A percentile compares a stretch with the other conserved stretches of the same genome.
Conservation (phyloP, 2,113 vertebrate species). For the Pyrgilauda ruficollis region DNA sequence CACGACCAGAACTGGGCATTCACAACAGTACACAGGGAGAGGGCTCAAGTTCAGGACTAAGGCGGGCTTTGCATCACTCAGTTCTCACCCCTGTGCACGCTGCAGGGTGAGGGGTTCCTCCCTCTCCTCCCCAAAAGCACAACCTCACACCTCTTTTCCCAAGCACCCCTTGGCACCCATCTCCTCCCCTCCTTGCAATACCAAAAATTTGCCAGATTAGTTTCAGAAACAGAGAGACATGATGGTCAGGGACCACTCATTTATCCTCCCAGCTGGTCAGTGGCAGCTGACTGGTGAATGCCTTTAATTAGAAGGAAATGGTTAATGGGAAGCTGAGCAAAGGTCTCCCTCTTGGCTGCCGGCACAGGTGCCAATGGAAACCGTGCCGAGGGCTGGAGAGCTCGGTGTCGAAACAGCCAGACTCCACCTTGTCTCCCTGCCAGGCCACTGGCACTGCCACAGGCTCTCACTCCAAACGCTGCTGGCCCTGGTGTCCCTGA, state of each 20-base stretch:
- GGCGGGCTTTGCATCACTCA: rapidly evolving
- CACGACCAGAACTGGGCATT: neutral
- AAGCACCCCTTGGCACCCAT: too few species aligned
- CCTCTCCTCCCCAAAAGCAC: neutral
- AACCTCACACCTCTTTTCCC: neutral
- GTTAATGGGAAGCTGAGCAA: slow-evolving; percentile 37
- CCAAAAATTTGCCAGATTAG: rapidly evolving
- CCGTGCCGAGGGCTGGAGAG: neutral
- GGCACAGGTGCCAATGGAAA: slow-evolving; percentile 34
- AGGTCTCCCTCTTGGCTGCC: neutral
- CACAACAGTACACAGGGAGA: rapidly evolving
- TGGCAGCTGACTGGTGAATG: neutral
- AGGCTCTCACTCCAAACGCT: neutral
- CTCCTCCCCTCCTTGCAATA: neutral
- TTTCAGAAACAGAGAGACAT: rapidly evolving
- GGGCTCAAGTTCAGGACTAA: neutral
- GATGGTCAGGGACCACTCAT: neutral
- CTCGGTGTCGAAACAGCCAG: slow-evolving; percentile 26
- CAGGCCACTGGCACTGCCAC: slow-evolving; percentile 19
- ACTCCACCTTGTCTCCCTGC: neutral
- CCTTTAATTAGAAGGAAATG: slow-evolving; percentile 35
- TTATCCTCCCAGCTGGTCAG: neutral
- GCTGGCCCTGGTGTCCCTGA: neutral
- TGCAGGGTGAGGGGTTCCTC: neutral
- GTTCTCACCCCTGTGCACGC: rapidly evolving